Evolutionary conservation across 2,113 vertebrate species (phyloP), one percentile per base, ranked within the genome.

Genomic region (Seriola dumerili): DNA sequence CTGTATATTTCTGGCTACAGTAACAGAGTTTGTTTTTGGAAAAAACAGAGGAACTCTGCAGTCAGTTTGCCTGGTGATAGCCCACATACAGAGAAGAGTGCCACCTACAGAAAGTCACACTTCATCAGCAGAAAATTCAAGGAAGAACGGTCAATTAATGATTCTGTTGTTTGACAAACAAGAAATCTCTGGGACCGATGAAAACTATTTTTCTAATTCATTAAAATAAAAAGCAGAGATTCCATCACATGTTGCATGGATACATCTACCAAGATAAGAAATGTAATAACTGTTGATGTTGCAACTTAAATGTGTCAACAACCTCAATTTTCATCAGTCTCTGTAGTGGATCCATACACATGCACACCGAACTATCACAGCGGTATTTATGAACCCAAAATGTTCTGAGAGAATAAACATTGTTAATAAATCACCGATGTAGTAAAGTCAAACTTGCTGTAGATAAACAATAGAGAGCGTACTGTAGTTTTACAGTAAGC

Each of bases 1-100:
- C n/a, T 72, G 50, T 25, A 23, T 23, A 44, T 54, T 57, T 36
- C 36, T 55, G 17, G 34, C 36, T 32, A 42, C 23, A 11, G 38
- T 23, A 62, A 71, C 12, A 16, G 59, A 80, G 38, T 5, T 46
- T 80, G 69, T 65, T 17, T 29, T 78, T 21, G 21, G 12, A 54
- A 12, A 11, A 32, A 80, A 64, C 58, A 72, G 25, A 61, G n/a
- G 44, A 48, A 73, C 32, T 72, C 13, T 44, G 54, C 44, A 5
- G 11, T 66, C 12, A 17, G 42, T 19, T 67, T 67, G 6, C 38
- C 23, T 23, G 29, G 14, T 5, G 42, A 16, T 9, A 40, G 21
- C 21, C 13, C 4, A 17, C n/a, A 17, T 16, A 57, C 34, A 57
- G 69, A 46, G 59, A 48, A 58, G 25, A 59, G 64, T 17, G 9